Evolutionary conservation across 2,113 vertebrate genomes (phyloP).

Genomic region (Axis porcinus): DNA sequence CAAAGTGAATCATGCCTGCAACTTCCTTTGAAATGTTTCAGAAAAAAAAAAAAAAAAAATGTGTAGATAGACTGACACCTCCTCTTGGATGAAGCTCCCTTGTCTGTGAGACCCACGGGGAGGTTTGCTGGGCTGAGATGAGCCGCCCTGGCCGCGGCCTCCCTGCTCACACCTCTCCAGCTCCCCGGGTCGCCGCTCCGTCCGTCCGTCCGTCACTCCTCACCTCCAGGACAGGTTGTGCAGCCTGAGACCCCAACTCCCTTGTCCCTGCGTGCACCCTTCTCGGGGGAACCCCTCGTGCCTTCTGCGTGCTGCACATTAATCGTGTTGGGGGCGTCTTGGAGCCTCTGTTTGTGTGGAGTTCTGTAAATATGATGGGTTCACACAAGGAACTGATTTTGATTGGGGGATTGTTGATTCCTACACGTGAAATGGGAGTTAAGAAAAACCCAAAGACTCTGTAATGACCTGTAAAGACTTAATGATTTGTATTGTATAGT

Average conservation of each 20-base stretch:
- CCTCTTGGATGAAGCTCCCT: not conserved
- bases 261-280: not conserved
- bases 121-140: not conserved
- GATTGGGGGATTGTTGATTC: not conserved
- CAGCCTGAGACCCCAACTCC: not conserved
- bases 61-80: not conserved
- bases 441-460: constrained; percentile 46
- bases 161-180: not conserved
- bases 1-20: not conserved
- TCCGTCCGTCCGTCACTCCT: not conserved
- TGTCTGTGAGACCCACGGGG: not conserved
- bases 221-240: not conserved
- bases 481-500: not conserved
- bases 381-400: not conserved
- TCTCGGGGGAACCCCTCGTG: not conserved
- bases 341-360: not conserved
- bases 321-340: not conserved
- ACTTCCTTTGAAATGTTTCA: not conserved
- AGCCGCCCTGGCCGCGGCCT: not conserved
- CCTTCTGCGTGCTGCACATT: not conserved
- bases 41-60: not conserved
- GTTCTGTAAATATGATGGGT: not conserved
- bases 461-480: constrained; percentile 45
- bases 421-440: not conserved
- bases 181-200: not conserved